Conservation (phyloP, 2,888 invertebrate genomes). For the Luffia ferchaultella region DNA sequence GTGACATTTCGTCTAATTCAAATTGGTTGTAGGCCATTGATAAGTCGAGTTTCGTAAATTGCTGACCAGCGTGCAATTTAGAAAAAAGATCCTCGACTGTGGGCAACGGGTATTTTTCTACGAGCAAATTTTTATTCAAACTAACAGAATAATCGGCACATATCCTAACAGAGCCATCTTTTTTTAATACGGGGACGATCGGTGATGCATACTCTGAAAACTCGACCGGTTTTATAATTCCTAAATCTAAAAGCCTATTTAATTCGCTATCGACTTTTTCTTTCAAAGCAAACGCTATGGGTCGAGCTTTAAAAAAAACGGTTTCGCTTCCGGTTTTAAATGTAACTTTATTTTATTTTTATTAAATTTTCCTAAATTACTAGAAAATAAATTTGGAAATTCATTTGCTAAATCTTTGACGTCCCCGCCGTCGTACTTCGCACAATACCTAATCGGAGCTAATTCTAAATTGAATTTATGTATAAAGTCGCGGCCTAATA, state of each 20-base stretch:
- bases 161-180: background rate
- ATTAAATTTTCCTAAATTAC: background rate
- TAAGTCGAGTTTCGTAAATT: background rate
- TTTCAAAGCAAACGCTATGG: conserved; percentile 1
- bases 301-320: background rate
- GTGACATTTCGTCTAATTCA: background rate
- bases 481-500: no score
- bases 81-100: background rate
- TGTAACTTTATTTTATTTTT: background rate
- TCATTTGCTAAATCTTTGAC: background rate
- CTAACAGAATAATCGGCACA: conserved; percentile 2
- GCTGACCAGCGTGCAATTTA: background rate
- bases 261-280: conserved; percentile 1
- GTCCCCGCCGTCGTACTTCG: background rate
- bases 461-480: no score
- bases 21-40: conserved; percentile 2
- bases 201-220: conserved; percentile 2
- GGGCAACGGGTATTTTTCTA: conserved; percentile 1
- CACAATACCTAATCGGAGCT: conserved; percentile 3
- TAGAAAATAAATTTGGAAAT: no score
- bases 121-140: background rate
- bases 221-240: background rate
- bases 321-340: background rate
- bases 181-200: background rate
- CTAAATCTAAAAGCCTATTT: background rate